Evolutionary conservation across 2,797 vertebrate species (phyloP).

Genomic region (Siniperca undulata): DNA sequence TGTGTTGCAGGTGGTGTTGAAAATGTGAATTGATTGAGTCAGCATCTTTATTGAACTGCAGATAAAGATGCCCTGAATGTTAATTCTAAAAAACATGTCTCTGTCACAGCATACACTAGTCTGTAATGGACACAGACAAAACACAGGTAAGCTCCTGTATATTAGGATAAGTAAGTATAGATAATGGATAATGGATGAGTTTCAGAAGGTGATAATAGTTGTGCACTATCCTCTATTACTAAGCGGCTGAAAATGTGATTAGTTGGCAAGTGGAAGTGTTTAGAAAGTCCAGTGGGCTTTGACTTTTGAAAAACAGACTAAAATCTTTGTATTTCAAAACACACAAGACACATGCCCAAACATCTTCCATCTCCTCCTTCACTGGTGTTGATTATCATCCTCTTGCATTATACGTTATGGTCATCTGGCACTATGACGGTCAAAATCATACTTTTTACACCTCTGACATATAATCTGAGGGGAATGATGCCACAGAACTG

Average conservation of each 20-base stretch:
- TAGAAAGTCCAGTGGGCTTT: background rate
- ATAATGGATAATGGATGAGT: background rate
- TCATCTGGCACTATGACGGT: background rate
- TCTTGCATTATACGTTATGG: background rate
- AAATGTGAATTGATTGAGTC: background rate
- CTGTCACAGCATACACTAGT: rapidly evolving
- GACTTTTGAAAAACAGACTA: background rate
- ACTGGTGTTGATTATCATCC: background rate
- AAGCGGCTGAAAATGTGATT: background rate
- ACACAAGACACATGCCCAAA: background rate
- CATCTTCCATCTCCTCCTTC: background rate
- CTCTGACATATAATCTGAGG: background rate
- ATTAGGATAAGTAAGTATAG: background rate
- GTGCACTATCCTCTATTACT: background rate
- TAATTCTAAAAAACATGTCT: background rate
- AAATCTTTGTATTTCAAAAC: background rate
- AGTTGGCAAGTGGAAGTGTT: background rate
- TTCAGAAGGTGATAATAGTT: slow-evolving; percentile 1
- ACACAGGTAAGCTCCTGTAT: no score
- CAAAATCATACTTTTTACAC: background rate
- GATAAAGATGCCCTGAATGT: background rate
- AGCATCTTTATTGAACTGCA: background rate
- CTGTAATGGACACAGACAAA: background rate
- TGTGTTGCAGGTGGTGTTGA: slow-evolving; percentile 23
- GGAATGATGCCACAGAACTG: background rate